phyloP scores from a whole-genome alignment of 2,888 invertebrate species.

The Lycia hirtaria region DNA sequence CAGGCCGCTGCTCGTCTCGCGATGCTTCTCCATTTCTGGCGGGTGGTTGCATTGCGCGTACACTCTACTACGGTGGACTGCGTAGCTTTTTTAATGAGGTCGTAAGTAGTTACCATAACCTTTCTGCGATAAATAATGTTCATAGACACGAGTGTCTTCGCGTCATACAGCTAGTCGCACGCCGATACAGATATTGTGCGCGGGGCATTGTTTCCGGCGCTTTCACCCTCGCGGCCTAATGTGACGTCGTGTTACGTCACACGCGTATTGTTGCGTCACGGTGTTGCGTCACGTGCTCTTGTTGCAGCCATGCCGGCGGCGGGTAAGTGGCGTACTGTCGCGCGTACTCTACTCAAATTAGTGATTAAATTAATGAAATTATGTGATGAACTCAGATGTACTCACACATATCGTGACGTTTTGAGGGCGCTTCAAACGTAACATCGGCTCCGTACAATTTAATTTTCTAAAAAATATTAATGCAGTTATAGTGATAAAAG shows the following conservation, averaged over 20 bases:
- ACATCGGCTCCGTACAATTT: too few species aligned
- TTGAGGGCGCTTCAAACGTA: too few species aligned
- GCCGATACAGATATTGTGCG: not conserved
- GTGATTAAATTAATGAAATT: not conserved
- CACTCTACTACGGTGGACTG: too few species aligned
- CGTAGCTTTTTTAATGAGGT: too few species aligned
- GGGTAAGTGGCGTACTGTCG: constrained; percentile 12
- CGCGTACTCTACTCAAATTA: not conserved
- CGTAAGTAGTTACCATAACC: too few species aligned
- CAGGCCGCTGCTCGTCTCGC: too few species aligned
- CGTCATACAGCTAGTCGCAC: not conserved
- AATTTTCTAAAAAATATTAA: too few species aligned
- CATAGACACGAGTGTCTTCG: not conserved
- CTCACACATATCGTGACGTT: too few species aligned
- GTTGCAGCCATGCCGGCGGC: not conserved
- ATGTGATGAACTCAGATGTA: not conserved
- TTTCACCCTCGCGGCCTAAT: constrained; percentile 17
- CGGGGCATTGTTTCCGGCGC: constrained; percentile 26
- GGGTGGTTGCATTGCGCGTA: too few species aligned
- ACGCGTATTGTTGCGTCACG: constrained; percentile 12
- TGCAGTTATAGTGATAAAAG: too few species aligned
- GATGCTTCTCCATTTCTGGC: too few species aligned
- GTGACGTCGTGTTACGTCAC: constrained; percentile 25
- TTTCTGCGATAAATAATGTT: not conserved
- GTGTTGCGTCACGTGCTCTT: too few species aligned